Evolutionary conservation across 2,113 vertebrate species (phyloP), one percentile per base, ranked within the genome.

Genomic region (Labeo rohita): DNA sequence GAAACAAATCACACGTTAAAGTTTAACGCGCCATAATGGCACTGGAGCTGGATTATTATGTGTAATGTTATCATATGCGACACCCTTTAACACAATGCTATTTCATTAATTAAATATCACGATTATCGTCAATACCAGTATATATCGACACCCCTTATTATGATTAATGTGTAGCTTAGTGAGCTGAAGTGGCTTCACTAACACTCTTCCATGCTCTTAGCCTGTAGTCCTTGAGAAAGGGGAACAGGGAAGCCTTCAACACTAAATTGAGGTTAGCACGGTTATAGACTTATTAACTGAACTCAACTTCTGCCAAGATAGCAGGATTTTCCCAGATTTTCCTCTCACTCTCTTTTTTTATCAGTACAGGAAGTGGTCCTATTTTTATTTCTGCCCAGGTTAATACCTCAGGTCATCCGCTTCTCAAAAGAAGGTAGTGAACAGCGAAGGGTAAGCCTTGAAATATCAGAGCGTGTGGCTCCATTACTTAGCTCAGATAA

Each of bases 341-440:
- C 39, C 39, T 74, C 86, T 75, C 63, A 89, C 91, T 88, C 80
- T 91, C 87, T 87, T 92, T 54, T 81, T 85, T 84, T 84, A 65
- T 89, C 89, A 75, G 43, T 70, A 36, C 28, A 82, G 86, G 86
- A 85, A 88, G 86, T 88, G 87, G 88, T 86, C 88, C 87, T 90
- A 83, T 59, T 91, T 92, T 49, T 89, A 63, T 84, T 89, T 88
- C 68, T 66, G 43, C 83, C 86, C 89, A 92, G 92, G 91, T 93
- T 94, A 94, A 94, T 92, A 84, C 90, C 65, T 81, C 76, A 63
- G 91, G 92, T 93, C 89, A 89, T 92, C 91, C 87, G 87, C 91
- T 93, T 92, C 92, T 92, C 90, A 87, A 88, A 90, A 89, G 86
- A 92, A 80, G 87, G 92, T 94, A 94, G 90, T 90, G 94, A 93